phyloP scores from a whole-genome alignment of 2,113 vertebrate genomes.

The Dascyllus trimaculatus region DNA sequence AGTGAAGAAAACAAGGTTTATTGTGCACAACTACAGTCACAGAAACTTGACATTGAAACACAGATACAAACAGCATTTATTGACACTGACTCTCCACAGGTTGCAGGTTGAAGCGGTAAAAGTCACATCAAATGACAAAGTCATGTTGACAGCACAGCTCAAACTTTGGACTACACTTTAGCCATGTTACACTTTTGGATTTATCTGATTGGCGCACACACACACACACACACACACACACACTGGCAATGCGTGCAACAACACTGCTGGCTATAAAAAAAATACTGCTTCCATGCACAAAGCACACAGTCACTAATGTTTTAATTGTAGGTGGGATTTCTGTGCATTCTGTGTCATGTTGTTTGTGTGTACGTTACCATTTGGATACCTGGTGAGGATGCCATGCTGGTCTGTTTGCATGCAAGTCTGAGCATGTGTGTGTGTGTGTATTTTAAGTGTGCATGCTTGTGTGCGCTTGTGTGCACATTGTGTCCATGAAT shows the following conservation, averaged over 20 bases:
- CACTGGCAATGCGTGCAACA: neutral
- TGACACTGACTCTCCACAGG: neutral
- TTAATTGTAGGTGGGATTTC: neutral
- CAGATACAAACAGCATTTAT: constrained; percentile 23
- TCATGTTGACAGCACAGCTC: constrained; percentile 11
- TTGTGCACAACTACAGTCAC: neutral
- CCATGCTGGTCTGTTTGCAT: constrained; percentile 14
- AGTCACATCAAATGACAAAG: constrained; percentile 32
- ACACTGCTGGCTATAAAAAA: neutral
- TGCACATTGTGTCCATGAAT: constrained; percentile 6
- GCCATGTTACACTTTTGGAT: constrained; percentile 25
- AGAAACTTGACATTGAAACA: neutral
- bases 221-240: constrained; percentile 13
- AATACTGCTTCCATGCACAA: neutral
- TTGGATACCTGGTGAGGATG: neutral
- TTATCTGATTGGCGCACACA: constrained; percentile 35
- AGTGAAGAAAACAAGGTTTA: neutral
- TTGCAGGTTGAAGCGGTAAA: constrained; percentile 45
- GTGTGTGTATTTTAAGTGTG: neutral
- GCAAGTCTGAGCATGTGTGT: neutral
- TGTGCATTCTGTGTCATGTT: neutral
- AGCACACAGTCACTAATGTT: neutral
- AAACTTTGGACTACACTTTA: constrained; percentile 66
- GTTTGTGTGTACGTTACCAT: neutral
- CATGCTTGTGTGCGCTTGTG: constrained; percentile 35